phyloP scores from a whole-genome alignment of 1,140 invertebrate species.

The Brachionus calyciflorus region DNA sequence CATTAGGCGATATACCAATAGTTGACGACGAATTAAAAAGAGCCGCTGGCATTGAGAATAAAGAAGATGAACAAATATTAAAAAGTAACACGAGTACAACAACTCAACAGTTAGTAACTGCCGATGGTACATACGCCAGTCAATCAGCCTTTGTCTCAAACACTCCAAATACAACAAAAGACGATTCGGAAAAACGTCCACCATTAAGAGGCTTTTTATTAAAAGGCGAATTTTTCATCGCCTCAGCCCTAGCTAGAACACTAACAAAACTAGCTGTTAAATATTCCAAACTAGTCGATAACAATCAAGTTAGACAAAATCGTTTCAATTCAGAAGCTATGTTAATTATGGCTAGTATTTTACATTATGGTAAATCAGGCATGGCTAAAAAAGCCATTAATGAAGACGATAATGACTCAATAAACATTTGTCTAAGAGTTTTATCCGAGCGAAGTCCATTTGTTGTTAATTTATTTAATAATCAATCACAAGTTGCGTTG shows the following conservation, averaged over 20 bases:
- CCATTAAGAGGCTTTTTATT: constrained; percentile 81
- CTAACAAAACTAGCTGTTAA: constrained; percentile 82
- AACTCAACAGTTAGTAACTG: constrained; percentile 59
- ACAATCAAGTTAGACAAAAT: constrained; percentile 50
- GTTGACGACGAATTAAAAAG: constrained; percentile 79
- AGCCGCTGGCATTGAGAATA: constrained; percentile 60
- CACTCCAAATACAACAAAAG: neutral
- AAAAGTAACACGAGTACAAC: constrained; percentile 51
- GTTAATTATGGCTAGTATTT: constrained; percentile 79
- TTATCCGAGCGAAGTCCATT: constrained; percentile 72
- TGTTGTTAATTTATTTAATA: constrained; percentile 74
- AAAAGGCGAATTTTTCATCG: constrained; percentile 93
- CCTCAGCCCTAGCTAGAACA: constrained; percentile 81
- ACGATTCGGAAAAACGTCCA: constrained; percentile 67
- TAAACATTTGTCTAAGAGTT: constrained; percentile 72
- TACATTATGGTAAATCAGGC: constrained; percentile 77
- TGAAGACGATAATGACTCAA: constrained; percentile 87
- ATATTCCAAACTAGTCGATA: constrained; percentile 64
- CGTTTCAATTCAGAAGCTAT: constrained; percentile 76
- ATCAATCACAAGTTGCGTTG: constrained; percentile 75
- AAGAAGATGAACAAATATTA: constrained; percentile 59
- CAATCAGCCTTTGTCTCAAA: constrained; percentile 83
- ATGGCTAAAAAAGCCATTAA: constrained; percentile 71
- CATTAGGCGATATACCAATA: constrained; percentile 79
- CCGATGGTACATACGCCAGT: constrained; percentile 94